Conservation (phyloP, 1,140 invertebrate genomes). For the Lordiphosa mommai region DNA sequence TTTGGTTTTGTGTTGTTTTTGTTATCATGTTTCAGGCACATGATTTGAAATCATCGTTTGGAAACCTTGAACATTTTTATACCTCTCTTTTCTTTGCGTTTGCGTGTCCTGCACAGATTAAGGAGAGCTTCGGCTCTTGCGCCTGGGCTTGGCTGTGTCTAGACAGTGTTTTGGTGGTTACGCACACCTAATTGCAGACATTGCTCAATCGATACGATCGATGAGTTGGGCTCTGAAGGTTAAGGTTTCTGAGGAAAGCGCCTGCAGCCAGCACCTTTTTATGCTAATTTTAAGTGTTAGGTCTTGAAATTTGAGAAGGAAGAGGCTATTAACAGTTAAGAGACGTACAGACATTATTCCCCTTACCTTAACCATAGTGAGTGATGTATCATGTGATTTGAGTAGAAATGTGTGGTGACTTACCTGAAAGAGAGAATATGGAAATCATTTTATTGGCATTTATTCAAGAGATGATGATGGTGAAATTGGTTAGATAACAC, state of each 20-base stretch:
- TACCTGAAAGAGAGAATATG: no score
- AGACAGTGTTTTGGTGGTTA: conserved; percentile 34
- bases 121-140: not conserved
- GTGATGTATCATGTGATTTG: no score
- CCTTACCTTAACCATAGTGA: not conserved
- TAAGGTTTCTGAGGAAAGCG: conserved; percentile 48
- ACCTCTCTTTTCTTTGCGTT: conserved; percentile 20
- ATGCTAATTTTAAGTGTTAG: conserved; percentile 54
- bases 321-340: conserved; percentile 49
- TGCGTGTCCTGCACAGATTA: conserved; percentile 73
- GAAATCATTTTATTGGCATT: no score
- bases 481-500: no score
- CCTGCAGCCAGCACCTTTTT: conserved; percentile 28
- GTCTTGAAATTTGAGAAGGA: conserved; percentile 39
- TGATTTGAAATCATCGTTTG: conserved; percentile 63
- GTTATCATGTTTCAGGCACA: conserved; percentile 75
- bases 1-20: conserved; percentile 7
- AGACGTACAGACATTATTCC: no score
- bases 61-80: conserved; percentile 39
- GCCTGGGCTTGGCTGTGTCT: conserved; percentile 26
- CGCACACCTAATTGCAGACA: conserved; percentile 65
- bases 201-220: conserved; percentile 56
- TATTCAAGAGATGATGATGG: no score
- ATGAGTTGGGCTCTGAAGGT: conserved; percentile 15
- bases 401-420: no score